These are phyloP conservation scores for Mimachlamys varia DNA, from an alignment of 2,888 invertebrate genomes.

Conservation along the genomic window DNA sequence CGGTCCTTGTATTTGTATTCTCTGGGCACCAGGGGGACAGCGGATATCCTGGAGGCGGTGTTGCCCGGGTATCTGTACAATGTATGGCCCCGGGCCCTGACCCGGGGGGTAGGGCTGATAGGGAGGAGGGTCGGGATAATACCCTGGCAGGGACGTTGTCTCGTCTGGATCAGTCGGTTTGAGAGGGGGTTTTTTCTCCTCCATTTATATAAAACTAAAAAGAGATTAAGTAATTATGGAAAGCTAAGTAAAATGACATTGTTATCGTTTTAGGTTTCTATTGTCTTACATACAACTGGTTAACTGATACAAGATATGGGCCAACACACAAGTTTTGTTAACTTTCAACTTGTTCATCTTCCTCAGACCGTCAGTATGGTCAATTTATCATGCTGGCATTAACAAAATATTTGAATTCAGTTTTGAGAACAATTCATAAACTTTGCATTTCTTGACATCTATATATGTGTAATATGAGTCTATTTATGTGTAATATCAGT, in stretches of 20 bases:
- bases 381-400: too few species aligned
- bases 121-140: neutral
- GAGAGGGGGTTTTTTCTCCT: neutral
- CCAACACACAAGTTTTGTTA: too few species aligned
- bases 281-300: too few species aligned
- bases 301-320: too few species aligned
- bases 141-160: neutral
- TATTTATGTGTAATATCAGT: too few species aligned
- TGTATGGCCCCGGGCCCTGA: neutral
- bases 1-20: neutral
- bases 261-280: neutral
- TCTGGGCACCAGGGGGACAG: neutral
- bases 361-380: too few species aligned
- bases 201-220: neutral
- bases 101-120: neutral
- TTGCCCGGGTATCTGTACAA: neutral
- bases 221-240: neutral
- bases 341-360: too few species aligned
- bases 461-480: too few species aligned
- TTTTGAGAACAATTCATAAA: too few species aligned
- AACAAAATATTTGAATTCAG: too few species aligned
- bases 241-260: too few species aligned
- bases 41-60: neutral
- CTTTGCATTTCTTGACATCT: too few species aligned
- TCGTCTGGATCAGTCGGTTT: neutral